Evolutionary conservation across 2,113 vertebrate genomes (phyloP).

Genomic region (Catharus fuscescens): DNA sequence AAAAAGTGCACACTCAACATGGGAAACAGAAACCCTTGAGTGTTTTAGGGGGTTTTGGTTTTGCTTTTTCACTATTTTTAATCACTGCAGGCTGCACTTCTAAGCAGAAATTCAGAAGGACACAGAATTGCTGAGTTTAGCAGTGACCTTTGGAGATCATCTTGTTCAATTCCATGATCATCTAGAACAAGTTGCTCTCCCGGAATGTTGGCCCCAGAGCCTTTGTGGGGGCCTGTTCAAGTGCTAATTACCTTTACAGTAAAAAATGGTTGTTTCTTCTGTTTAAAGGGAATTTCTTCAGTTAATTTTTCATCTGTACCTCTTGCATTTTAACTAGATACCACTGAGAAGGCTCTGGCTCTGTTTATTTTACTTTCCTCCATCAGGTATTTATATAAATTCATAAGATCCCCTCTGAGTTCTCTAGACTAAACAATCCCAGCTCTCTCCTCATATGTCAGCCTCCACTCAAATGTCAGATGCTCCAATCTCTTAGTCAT

Average conservation of each 20-base stretch:
- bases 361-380: background rate
- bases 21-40: too few species aligned
- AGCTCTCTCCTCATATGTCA: background rate
- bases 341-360: background rate
- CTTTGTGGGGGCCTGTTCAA: background rate
- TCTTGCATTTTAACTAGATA: background rate
- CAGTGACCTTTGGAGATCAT: background rate
- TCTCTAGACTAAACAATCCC: background rate
- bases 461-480: background rate
- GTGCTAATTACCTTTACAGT: background rate
- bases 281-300: background rate
- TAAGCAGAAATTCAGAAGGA: background rate
- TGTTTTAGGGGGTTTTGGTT: accelerated
- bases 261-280: background rate
- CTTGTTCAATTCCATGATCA: background rate
- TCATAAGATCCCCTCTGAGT: background rate
- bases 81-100: background rate
- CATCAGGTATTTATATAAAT: background rate
- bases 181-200: background rate
- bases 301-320: background rate
- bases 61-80: background rate
- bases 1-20: background rate
- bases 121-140: background rate
- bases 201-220: background rate
- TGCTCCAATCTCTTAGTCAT: background rate